Conservation (phyloP, 2,888 invertebrate genomes). For the Dioctria linearis region DNA sequence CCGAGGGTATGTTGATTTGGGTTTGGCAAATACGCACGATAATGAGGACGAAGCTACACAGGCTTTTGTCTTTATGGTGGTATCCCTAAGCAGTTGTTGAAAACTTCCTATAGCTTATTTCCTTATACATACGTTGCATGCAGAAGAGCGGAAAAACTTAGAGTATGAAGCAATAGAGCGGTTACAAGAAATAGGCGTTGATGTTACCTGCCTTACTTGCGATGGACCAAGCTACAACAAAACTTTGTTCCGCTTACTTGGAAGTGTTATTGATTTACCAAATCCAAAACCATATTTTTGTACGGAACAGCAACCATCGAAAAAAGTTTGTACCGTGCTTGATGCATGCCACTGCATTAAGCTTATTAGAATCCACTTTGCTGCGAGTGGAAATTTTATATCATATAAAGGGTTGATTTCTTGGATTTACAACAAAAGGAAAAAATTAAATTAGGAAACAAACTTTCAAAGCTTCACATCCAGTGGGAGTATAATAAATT, state of each 20-base stretch:
- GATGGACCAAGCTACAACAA: slow-evolving; percentile 3
- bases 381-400: neutral
- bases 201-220: neutral
- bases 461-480: no score
- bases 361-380: neutral
- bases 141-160: neutral
- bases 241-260: neutral
- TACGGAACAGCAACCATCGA: neutral
- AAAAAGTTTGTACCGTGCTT: neutral
- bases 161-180: neutral
- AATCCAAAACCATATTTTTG: neutral
- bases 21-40: no score
- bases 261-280: neutral
- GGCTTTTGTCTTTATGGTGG: no score
- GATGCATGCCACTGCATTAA: neutral
- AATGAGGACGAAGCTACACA: no score
- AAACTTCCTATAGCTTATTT: neutral
- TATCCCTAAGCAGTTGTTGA: neutral
- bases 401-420: neutral
- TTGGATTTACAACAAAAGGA: neutral
- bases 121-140: neutral
- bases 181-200: neutral
- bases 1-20: neutral
- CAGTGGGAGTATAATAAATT: no score
- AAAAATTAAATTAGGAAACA: no score